Conservation (phyloP, 2,888 invertebrate species). For the Parapristionchus giblindavisi region DNA sequence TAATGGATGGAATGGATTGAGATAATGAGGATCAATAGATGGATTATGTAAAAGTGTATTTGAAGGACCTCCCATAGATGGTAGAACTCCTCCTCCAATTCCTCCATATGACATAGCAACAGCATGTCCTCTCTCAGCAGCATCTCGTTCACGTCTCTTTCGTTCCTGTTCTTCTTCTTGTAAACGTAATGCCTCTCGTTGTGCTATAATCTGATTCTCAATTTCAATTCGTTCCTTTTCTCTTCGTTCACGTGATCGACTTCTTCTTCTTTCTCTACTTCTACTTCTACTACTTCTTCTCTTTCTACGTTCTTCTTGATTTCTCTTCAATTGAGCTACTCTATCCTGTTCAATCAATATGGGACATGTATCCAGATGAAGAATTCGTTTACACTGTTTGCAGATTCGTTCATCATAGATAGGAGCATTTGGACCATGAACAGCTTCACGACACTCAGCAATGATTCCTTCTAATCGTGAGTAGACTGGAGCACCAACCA, state of each 20-base stretch:
- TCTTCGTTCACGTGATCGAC: neutral
- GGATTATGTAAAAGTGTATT: slow-evolving; percentile 19
- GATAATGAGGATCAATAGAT: neutral
- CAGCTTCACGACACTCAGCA: slow-evolving; percentile 6
- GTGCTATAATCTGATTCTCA: slow-evolving; percentile 25
- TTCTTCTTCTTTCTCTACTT: slow-evolving; percentile 19
- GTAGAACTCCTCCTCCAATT: slow-evolving; percentile 33
- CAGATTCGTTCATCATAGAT: slow-evolving; percentile 26
- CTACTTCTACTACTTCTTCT: slow-evolving; percentile 19
- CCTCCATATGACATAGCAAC: slow-evolving; percentile 24
- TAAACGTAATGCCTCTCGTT: slow-evolving; percentile 7
- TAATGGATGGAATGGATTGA: slow-evolving; percentile 15
- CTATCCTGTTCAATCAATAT: slow-evolving; percentile 9
- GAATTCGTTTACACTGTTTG: slow-evolving; percentile 11
- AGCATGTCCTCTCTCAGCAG: slow-evolving; percentile 9
- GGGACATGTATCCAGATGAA: slow-evolving; percentile 19
- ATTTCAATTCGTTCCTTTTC: slow-evolving; percentile 19
- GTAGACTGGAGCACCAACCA: neutral
- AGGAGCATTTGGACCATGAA: slow-evolving; percentile 24
- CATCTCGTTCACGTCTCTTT: too few relatives aligned
- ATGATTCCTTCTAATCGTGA: slow-evolving; percentile 12
- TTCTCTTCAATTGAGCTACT: slow-evolving; percentile 3
- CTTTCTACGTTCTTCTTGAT: slow-evolving; percentile 4
- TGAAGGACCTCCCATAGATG: slow-evolving; percentile 25
- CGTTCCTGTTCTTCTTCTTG: slow-evolving; percentile 12